These are phyloP conservation scores for Albula glossodonta DNA, from an alignment of 2,113 vertebrate genomes.

Conservation along the genomic window DNA sequence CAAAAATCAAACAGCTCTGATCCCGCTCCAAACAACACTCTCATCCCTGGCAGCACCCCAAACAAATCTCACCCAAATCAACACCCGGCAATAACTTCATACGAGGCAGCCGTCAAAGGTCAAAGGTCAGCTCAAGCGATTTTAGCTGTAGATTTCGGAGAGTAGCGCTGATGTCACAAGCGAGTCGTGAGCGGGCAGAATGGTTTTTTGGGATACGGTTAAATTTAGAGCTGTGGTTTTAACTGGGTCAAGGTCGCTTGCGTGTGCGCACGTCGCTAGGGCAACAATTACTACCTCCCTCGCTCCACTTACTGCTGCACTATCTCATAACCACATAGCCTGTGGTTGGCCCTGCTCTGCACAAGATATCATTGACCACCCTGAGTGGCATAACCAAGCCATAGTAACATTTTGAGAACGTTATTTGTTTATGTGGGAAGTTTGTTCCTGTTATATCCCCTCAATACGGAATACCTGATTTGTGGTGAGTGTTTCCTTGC, in stretches of 20 bases:
- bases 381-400: no score
- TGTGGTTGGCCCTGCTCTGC: no score
- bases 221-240: conserved; percentile 44
- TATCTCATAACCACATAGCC: neutral
- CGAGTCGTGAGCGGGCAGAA: neutral
- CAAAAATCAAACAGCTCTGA: neutral
- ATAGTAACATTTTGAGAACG: no score
- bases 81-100: neutral
- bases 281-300: neutral
- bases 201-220: conserved; percentile 28
- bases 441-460: no score
- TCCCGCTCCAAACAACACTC: conserved; percentile 15
- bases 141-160: neutral
- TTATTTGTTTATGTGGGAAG: no score
- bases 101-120: neutral
- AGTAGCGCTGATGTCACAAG: conserved; percentile 1
- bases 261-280: neutral
- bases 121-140: neutral
- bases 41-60: neutral
- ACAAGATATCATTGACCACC: no score
- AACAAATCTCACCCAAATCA: neutral
- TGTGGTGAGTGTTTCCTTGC: no score
- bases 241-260: conserved; percentile 45
- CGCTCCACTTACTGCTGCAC: neutral
- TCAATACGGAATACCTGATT: no score